Conservation (phyloP, 2,797 vertebrate species). For the Muscicapa comitata region DNA sequence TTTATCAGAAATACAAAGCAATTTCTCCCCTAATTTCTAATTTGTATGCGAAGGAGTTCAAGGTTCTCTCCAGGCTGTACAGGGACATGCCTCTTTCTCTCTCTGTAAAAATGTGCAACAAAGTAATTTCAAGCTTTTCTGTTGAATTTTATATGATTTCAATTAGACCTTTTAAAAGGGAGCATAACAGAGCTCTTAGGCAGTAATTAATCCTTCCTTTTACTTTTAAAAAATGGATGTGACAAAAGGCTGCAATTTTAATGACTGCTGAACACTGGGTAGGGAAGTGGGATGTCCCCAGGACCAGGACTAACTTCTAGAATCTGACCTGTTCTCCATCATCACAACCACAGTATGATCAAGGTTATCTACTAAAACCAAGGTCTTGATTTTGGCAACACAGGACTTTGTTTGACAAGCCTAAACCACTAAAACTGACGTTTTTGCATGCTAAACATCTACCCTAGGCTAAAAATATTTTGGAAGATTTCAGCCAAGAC, state of each 20-base stretch:
- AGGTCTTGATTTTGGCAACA: background rate
- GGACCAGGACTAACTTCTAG: background rate
- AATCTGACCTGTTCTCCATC: background rate
- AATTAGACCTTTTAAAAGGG: background rate
- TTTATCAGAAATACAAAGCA: background rate
- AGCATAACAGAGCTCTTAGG: background rate
- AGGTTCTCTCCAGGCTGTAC: background rate
- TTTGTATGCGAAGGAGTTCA: background rate
- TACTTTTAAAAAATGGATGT: background rate
- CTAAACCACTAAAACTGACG: background rate
- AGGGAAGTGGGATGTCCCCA: background rate
- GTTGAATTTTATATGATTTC: background rate
- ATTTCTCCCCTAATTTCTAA: background rate
- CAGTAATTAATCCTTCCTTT: slow-evolving; percentile 1
- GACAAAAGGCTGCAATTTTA: background rate
- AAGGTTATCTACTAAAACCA: background rate
- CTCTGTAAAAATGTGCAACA: background rate
- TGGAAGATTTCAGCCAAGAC: background rate
- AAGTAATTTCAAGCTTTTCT: background rate
- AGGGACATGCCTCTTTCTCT: background rate
- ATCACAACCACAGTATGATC: background rate
- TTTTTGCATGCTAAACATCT: background rate
- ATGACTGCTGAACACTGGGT: background rate
- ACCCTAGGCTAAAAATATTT: background rate
- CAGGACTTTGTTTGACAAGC: background rate